Evolutionary conservation across 2,888 invertebrate species (phyloP).

Genomic region (Nemotelus pantherinus): DNA sequence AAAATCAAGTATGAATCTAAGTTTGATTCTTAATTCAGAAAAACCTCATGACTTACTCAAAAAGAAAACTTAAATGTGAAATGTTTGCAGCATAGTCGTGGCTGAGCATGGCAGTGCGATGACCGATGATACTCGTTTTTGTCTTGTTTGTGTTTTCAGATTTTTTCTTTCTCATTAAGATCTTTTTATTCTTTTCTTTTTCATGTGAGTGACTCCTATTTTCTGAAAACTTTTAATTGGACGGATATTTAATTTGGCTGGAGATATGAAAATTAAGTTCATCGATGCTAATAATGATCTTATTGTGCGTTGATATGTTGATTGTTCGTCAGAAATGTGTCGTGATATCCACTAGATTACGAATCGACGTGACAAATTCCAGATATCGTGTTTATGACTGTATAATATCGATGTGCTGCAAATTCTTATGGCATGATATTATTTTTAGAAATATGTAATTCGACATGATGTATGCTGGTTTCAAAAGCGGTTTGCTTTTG

Average conservation of each 20-base stretch:
- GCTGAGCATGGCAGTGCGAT: conserved; percentile 25
- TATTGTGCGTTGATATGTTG: conserved; percentile 1
- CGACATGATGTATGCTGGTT: conserved; percentile 25
- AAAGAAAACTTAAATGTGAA: conserved; percentile 31
- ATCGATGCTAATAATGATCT: conserved; percentile 4
- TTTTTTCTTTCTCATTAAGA: conserved; percentile 10
- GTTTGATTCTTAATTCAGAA: background rate
- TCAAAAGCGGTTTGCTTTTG: conserved; percentile 28
- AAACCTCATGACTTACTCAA: conserved; percentile 10
- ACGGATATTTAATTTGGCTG: conserved; percentile 21
- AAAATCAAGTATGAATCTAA: conserved; percentile 1
- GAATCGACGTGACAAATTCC: background rate
- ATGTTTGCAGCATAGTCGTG: conserved; percentile 12
- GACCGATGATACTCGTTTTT: conserved; percentile 31
- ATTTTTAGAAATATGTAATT: conserved; percentile 30
- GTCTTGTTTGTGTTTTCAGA: conserved; percentile 5
- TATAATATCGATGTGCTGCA: background rate
- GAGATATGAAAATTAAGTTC: background rate
- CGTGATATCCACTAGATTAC: too few species aligned
- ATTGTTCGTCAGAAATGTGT: background rate
- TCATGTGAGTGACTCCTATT: background rate
- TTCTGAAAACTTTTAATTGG: conserved; percentile 36
- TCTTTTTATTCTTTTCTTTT: conserved; percentile 14
- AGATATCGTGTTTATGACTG: background rate
- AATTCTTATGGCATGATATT: conserved; percentile 5